A percentile compares a stretch with the other conserved stretches of the same genome.
phyloP scores from a whole-genome alignment of 2,113 vertebrate species.

The Trinectes maculatus region DNA sequence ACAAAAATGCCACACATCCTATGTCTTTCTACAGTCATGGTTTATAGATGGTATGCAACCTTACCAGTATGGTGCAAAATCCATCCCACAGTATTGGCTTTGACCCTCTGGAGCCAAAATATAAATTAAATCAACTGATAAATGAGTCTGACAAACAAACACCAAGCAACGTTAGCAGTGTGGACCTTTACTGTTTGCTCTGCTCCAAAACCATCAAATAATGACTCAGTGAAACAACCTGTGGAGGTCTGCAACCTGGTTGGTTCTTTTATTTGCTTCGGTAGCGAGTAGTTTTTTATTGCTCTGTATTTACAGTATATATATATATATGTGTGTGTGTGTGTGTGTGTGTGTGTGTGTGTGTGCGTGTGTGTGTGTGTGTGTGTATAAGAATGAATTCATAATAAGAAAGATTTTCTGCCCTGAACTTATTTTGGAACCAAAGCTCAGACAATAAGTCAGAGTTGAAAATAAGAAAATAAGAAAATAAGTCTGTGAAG shows the following conservation, averaged over 20 bases:
- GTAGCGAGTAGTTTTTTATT: slow-evolving; percentile 13
- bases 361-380: too few species aligned
- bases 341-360: too few species aligned
- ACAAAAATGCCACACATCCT: too few species aligned
- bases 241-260: slow-evolving; percentile 15
- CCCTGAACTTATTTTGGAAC: too few species aligned
- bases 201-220: slow-evolving; percentile 52
- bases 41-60: not conserved
- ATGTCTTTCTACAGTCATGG: not conserved
- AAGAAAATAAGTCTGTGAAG: too few species aligned
- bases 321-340: too few species aligned
- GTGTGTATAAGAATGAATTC: too few species aligned
- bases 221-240: slow-evolving; percentile 52
- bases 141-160: slow-evolving; percentile 58
- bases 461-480: too few species aligned
- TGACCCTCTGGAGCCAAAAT: not conserved
- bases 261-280: slow-evolving; percentile 25
- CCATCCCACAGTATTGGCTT: not conserved
- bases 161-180: slow-evolving; percentile 58
- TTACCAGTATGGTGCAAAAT: slow-evolving; percentile 6
- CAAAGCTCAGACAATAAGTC: too few species aligned
- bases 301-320: too few species aligned
- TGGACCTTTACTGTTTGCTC: slow-evolving; percentile 57
- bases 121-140: slow-evolving; percentile 31
- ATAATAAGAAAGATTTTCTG: too few species aligned